Base-by-base conservation (phyloP, 2,113 vertebrate species). In the Stigmatopora argus region DNA sequence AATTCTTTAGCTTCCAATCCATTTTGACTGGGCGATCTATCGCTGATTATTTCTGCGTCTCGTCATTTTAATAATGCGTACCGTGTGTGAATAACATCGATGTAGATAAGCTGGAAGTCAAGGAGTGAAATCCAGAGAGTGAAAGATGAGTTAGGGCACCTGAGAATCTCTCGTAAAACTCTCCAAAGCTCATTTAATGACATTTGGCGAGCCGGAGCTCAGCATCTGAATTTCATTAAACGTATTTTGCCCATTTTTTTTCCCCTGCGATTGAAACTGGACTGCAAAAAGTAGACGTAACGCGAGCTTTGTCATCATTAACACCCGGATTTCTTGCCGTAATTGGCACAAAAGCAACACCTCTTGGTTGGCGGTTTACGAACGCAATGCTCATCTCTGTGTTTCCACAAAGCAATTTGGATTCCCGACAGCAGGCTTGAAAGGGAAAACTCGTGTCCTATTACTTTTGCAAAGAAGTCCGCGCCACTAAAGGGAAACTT, bases 191-290 rank as follows among this genome's bases (percentile, higher is more conserved):
- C 75, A 77, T 87, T 87, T 90, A 90, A 92, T 92, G 90, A 91
- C 85, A 91, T 91, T 90, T 88, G 89, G 88, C 79, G 84, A 89
- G 83, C 87, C 72, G 51, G 67, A 75, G 73, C 83, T 79, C 72
- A 65, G 83, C 86, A 85, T 86, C 87, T 88, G 89, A 90, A 90
- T 90, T 91, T 91, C 89, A 91, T 91, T 91, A 92, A 89, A 90
- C 79, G 85, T 85, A 87, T 90, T 89, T 89, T 89, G 86, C 88
- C 82, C 86, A 85, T 89, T 89, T 86, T 35, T 0, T n/a, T 3
- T 0, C 3, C 23, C 23, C 58, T 44, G 34, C 41, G 87, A 89
- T 89, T 90, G 88, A 90, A 89, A 87, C 89, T 82, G 88, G 80
- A 85, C 84, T 86, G 89, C 90, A 31, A 89, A 88, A 90, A 92